Base-by-base conservation (phyloP, 2,888 invertebrate species). In the Poecilus cupreus region DNA sequence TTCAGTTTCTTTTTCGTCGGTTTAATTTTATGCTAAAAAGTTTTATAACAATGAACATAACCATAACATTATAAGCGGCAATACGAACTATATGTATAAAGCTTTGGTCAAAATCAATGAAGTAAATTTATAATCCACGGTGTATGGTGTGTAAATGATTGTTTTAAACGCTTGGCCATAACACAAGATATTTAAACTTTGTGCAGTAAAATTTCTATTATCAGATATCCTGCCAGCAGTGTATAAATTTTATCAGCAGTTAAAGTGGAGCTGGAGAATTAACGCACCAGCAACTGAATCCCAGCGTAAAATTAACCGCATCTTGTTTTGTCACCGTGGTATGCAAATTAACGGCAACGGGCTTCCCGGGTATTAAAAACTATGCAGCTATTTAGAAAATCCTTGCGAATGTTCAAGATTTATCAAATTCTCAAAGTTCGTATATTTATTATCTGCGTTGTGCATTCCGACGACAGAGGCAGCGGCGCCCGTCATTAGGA, bases 341-440 rank as follows among this genome's bases (percentile, higher is more conserved):
- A 80, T 80, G 80, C 80, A 80, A 80, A 80, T 80, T 72, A 64
- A 43, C 68, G n/a, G 54, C 57, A 39, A 43, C 43, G 13, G 39
- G 18, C 18, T 20, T 37, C 70, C 43, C 13, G 32, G 6, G 79
- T 51, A 79, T 79, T 79, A 79, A 80, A 80, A 80, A 80, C 80
- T 80, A 80, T 80, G 51, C 80, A 72, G 80, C 80, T 80, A 80
- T 80, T 80, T 80, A 22, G 80, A 54, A 70, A 80, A 80, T 80
- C 80, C 80, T 16, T 37, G 60, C 57, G 64, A 77, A 80, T 70
- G 79, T 70, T 49, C 68, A 10, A 79, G 80, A 80, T 80, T 80
- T 80, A 80, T 80, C 80, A 80, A 80, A 80, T 80, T 80, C 80
- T 72, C 80, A 43, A 80, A 80, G 26, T 80, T 80, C 39, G 72